Base-by-base conservation (phyloP, 2,888 invertebrate genomes). In the Thecocarcelia acutangulata region DNA sequence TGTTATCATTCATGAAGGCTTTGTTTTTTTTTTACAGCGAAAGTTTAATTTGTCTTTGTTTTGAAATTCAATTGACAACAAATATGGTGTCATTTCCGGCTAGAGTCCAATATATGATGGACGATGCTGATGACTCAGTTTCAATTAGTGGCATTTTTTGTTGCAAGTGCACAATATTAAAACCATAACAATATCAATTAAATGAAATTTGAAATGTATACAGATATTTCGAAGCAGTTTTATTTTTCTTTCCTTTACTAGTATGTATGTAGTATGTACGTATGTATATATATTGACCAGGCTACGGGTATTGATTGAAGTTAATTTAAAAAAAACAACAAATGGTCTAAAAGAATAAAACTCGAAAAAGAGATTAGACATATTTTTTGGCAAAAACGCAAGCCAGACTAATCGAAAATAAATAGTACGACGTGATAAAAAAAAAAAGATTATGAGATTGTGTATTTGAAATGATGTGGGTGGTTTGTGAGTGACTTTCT, bases 61-160 rank as follows among this genome's bases (percentile, higher is more conserved):
- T 42, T 24, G n/a, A 52, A 48, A 56, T 56, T 50, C 69, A 74
- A 80, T 69, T 80, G 74, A 74, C 68, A 68, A 68, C 61, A 61
- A 72, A 76, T 76, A 76, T 76, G 72, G 76, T 76, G 76, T 76
- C 66, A 81, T 76, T 81, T 81, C 80, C 80, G 80, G 80, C 76
- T 66, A 24, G 40, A 76, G 66, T 59, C 52, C 66, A 52, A 64
- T 33, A 78, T 21, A 21, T 54, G 54, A 78, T 78, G 52, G 37
- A 24, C 44, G 11, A 44, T 46, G 61, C 37, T 12, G 21, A 76
- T 81, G 80, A 81, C 76, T 81, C 76, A 81, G 73, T 81, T 76
- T 63, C 46, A 72, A 68, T 81, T 66, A 70, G 61, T 61, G 1
- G 59, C 24, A 12, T 63, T 40, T 77, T 54, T 48, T 44, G 54